Evolutionary conservation across 2,888 invertebrate species (phyloP).

Genomic region (Patella ulyssiponensis): DNA sequence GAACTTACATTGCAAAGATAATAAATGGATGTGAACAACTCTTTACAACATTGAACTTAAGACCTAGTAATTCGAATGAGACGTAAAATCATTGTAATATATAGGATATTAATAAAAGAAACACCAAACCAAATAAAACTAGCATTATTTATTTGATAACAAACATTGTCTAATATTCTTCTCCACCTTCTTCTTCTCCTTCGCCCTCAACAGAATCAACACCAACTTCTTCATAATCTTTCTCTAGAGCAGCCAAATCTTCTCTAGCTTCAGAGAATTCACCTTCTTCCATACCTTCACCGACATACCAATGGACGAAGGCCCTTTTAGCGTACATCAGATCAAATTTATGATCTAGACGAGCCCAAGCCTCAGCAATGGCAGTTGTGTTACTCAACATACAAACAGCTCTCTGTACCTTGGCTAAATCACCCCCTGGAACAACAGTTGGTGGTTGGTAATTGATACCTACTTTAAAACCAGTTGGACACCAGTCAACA

Average conservation of each 20-base stretch:
- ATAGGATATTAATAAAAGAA: too few species aligned
- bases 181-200: background rate
- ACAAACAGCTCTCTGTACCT: slow-evolving; percentile 7
- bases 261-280: slow-evolving; percentile 12
- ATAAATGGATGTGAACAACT: too few species aligned
- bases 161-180: background rate
- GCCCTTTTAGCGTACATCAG: slow-evolving; percentile 4
- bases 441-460: slow-evolving; percentile 13
- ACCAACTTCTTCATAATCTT: slow-evolving; percentile 11
- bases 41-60: too few species aligned
- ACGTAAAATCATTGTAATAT: too few species aligned
- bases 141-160: too few species aligned
- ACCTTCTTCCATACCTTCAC: slow-evolving; percentile 9
- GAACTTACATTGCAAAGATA: too few species aligned
- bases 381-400: slow-evolving; percentile 9
- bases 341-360: slow-evolving; percentile 6
- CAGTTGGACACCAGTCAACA: slow-evolving; percentile 8
- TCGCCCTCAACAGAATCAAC: slow-evolving; percentile 10
- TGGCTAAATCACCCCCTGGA: slow-evolving; percentile 5
- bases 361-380: slow-evolving; percentile 2
- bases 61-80: too few species aligned
- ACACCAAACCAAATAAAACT: too few species aligned
- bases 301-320: background rate
- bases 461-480: slow-evolving; percentile 1
- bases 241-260: slow-evolving; percentile 8